A percentile compares a stretch with the other conserved stretches of the same genome.
Conservation (phyloP, 2,888 invertebrate genomes). For the Ophion ellenae region DNA sequence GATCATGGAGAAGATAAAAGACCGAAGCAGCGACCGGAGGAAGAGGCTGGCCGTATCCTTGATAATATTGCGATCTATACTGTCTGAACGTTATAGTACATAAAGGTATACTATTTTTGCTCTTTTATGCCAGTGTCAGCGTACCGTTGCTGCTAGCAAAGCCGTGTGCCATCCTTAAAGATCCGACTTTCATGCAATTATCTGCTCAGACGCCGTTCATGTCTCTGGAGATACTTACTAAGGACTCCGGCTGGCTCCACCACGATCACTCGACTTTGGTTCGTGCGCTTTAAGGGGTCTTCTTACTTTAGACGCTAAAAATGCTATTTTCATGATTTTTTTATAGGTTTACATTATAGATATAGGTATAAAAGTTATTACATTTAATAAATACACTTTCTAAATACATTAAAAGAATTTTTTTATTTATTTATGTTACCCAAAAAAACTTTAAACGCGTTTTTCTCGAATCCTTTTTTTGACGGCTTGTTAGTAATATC, state of each 20-base stretch:
- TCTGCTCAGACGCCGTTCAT: constrained; percentile 75
- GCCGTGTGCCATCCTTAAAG: constrained; percentile 55
- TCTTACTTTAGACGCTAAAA: too few species aligned
- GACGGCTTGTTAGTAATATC: too few species aligned
- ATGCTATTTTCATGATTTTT: too few species aligned
- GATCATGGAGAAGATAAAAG: background rate
- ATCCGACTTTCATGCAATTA: constrained; percentile 76
- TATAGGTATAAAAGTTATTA: too few species aligned
- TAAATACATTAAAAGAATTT: too few species aligned
- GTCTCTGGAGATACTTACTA: constrained; percentile 73
- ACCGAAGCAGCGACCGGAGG: background rate
- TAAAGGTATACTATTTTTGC: constrained; percentile 5
- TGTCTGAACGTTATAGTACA: background rate
- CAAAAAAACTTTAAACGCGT: too few species aligned
- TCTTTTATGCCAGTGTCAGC: constrained; percentile 12
- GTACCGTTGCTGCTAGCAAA: constrained; percentile 21
- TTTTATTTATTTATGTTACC: too few species aligned
- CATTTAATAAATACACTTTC: too few species aligned
- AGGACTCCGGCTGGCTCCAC: constrained; percentile 69
- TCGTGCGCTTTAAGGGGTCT: background rate
- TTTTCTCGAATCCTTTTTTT: too few species aligned
- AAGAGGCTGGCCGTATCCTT: constrained; percentile 26
- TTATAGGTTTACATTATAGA: too few species aligned
- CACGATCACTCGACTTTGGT: constrained; percentile 70
- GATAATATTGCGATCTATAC: constrained; percentile 70